Base-by-base conservation (phyloP, 2,113 vertebrate species). In the Apistogramma diplotaenia region DNA sequence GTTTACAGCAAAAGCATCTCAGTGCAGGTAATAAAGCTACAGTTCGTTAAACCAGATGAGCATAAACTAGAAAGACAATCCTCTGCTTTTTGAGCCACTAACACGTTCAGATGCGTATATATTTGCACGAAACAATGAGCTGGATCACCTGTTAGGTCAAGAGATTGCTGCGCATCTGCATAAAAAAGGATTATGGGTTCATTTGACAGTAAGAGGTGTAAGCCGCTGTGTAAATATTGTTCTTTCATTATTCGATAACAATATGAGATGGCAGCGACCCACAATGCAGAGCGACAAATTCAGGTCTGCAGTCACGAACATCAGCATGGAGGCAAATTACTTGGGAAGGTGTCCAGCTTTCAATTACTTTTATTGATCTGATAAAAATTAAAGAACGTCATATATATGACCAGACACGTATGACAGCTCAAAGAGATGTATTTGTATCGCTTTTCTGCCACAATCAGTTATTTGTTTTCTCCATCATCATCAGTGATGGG, bases 11-110 rank as follows among this genome's bases (percentile, higher is more conserved):
- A 31, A 35, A 74, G 82, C 18, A 53, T 87, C 55, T 59, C 53
- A 60, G 12, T 23, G 29, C 31, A 40, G 73, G 21, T 60, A 78
- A 79, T 65, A 74, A 80, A 58, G 61, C 19, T 61, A 11, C 74
- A 76, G 74, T 49, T 82, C 4, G 23, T 54, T 73, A 75, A 86
- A 85, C 11, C 65, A 59, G 82, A 80, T 78, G 75, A 86, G 72
- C 54, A 58, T 25, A 82, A 85, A 85, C 43, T 71, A 62, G 16
- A 74, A 57, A 51, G 18, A 29, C 29, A 23, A n/a, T 51, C 25
- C 4, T 43, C 65, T 29, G 43, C 18, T 29, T 70, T 67, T 51
- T n/a, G 16, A 31, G 49, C 43, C 43, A 8, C 43, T 51, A 70
- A 70, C 25, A 51, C n/a, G 29, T 29, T 51, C 18, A 70, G 51